A percentile compares a stretch with the other conserved stretches of the same genome.
These are phyloP conservation scores for Cremastobaeus sp. DNA, from an alignment of 2,888 invertebrate genomes.

Conservation along the genomic window DNA sequence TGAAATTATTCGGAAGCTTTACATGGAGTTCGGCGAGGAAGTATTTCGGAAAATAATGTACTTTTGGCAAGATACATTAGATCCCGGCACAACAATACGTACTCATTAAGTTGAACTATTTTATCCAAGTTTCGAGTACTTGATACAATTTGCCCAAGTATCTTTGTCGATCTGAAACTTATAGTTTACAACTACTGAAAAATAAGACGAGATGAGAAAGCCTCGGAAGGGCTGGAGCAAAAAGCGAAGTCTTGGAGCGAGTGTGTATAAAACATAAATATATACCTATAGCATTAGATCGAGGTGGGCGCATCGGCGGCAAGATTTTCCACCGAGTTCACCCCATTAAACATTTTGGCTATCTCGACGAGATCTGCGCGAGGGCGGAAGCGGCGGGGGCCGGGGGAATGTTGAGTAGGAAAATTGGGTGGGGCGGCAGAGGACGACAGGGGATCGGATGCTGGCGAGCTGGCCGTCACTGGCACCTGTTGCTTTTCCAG, in stretches of 20 bases:
- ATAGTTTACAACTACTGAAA: slow-evolving; percentile 69
- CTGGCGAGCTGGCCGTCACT: slow-evolving; percentile 71
- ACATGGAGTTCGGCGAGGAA: no score
- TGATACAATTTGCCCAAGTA: slow-evolving; percentile 14
- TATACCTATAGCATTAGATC: slow-evolving; percentile 68
- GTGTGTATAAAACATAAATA: slow-evolving; percentile 52
- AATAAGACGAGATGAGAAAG: slow-evolving; percentile 4
- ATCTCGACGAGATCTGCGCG: slow-evolving; percentile 69
- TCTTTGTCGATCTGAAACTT: slow-evolving; percentile 72
- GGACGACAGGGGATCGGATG: slow-evolving; percentile 60
- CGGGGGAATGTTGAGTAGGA: slow-evolving; percentile 57
- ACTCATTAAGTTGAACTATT: no score
- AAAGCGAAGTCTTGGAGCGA: slow-evolving; percentile 10
- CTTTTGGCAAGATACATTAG: no score
- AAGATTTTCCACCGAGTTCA: slow-evolving; percentile 77
- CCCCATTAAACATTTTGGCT: slow-evolving; percentile 78
- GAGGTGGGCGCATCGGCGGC: slow-evolving; percentile 61
- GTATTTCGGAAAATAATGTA: no score
- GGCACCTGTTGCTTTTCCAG: slow-evolving; percentile 77
- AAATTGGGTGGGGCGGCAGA: slow-evolving; percentile 40
- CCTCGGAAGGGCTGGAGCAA: slow-evolving; percentile 10
- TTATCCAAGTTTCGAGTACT: no score
- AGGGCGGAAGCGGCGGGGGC: slow-evolving; percentile 67
- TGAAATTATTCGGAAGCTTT: no score
- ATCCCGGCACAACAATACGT: no score